Evolutionary conservation across 92 coral and sea anemone species (phyloP).

Genomic region (Isaurus tuberculatus): DNA sequence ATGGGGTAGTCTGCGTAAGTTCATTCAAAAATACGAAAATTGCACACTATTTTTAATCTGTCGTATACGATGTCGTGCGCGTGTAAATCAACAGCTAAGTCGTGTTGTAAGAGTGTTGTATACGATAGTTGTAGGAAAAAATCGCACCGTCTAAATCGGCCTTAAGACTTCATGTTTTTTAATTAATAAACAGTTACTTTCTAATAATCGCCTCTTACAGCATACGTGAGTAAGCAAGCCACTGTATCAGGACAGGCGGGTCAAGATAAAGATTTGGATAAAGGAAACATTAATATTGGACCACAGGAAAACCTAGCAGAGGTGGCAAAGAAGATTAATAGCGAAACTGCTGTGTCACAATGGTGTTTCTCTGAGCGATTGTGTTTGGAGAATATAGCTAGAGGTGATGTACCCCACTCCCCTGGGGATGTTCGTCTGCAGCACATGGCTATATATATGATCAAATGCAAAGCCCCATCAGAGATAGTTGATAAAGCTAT

Average conservation of each 20-base stretch:
- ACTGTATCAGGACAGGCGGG: constrained; percentile 54
- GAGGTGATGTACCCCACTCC: constrained; percentile 68
- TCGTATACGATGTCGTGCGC: too few relatives aligned
- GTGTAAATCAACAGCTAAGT: too few relatives aligned
- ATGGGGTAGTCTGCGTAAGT: too few relatives aligned
- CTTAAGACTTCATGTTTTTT: too few relatives aligned
- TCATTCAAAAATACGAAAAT: too few relatives aligned
- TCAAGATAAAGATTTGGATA: constrained; percentile 64
- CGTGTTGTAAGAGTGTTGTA: too few relatives aligned
- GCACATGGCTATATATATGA: constrained; percentile 75
- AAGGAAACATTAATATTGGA: constrained; percentile 40
- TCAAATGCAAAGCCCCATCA: constrained; percentile 79
- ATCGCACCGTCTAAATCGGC: too few relatives aligned
- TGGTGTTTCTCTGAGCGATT: constrained; percentile 69
- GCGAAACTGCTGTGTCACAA: constrained; percentile 62
- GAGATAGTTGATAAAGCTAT: constrained; percentile 65
- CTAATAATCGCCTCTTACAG: constrained; percentile 34
- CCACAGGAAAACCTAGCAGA: constrained; percentile 52
- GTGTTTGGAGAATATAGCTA: constrained; percentile 67
- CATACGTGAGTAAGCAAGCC: constrained; percentile 51
- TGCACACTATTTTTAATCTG: too few relatives aligned
- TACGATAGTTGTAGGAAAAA: too few relatives aligned
- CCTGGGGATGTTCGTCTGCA: constrained; percentile 89
- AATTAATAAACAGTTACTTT: not conserved
- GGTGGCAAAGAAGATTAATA: constrained; percentile 60